Conservation (phyloP, 2,113 vertebrate species). For the Macaca nemestrina region DNA sequence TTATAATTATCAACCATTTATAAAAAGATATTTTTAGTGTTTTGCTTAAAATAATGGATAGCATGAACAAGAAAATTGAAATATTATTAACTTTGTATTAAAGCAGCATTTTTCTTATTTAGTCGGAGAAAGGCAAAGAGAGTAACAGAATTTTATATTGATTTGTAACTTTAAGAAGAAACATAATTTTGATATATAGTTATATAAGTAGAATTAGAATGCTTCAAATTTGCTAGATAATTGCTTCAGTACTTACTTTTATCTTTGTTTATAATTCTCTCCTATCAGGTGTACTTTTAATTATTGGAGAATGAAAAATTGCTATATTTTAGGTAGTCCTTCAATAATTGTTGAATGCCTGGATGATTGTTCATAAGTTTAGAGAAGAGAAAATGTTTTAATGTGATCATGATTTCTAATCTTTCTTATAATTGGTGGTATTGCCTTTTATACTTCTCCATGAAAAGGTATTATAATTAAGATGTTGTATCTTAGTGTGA, state of each 20-base stretch:
- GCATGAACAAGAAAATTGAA: background rate
- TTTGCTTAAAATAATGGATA: background rate
- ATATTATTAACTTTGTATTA: background rate
- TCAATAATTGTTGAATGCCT: background rate
- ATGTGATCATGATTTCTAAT: background rate
- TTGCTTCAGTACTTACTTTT: background rate
- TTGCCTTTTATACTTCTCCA: background rate
- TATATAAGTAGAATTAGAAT: background rate
- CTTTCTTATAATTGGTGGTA: constrained; percentile 6
- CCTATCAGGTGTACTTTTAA: background rate
- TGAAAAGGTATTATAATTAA: constrained; percentile 34
- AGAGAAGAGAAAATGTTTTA: background rate
- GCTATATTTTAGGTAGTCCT: background rate
- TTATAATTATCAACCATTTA: background rate
- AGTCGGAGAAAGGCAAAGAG: background rate
- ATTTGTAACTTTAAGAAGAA: background rate
- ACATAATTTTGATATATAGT: background rate
- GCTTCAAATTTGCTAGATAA: background rate
- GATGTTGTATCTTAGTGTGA: background rate
- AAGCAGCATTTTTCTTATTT: background rate
- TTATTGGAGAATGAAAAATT: background rate
- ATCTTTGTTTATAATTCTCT: background rate
- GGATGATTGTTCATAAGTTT: background rate
- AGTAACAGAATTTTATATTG: background rate
- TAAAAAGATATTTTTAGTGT: background rate